These are phyloP conservation scores for Stichodactyla mertensii DNA, from an alignment of 64 coral and sea anemone species.

Conservation along the genomic window DNA sequence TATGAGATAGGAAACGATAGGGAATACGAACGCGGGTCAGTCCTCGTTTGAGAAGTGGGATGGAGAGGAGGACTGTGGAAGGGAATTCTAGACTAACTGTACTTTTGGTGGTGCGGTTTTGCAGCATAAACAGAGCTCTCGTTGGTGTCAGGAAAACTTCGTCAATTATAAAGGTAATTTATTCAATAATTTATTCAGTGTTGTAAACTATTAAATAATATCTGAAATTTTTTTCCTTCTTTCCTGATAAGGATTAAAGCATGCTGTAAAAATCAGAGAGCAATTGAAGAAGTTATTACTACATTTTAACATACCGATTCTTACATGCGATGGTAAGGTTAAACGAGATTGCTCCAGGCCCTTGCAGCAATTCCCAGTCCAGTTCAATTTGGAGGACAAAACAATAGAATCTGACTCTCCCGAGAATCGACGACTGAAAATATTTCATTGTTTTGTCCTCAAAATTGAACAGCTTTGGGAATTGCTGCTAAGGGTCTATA, in stretches of 20 bases:
- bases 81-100: neutral
- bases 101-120: neutral
- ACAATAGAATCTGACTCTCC: no score
- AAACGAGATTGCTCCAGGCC: neutral
- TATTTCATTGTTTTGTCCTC: no score
- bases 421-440: no score
- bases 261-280: constrained; percentile 92
- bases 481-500: no score
- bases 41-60: neutral
- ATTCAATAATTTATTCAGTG: neutral
- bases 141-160: constrained; percentile 95
- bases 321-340: constrained; percentile 64
- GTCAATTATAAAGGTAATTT: constrained; percentile 81
- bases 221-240: neutral
- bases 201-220: no score
- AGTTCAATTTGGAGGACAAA: no score
- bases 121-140: constrained; percentile 91
- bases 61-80: neutral
- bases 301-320: constrained; percentile 74
- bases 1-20: neutral
- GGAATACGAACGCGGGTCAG: no score
- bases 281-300: constrained; percentile 86
- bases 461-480: no score
- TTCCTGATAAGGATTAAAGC: constrained; percentile 54
- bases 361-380: no score